These are phyloP conservation scores for Fregata magnificens DNA, from an alignment of 2,113 vertebrate genomes.

Conservation along the genomic window DNA sequence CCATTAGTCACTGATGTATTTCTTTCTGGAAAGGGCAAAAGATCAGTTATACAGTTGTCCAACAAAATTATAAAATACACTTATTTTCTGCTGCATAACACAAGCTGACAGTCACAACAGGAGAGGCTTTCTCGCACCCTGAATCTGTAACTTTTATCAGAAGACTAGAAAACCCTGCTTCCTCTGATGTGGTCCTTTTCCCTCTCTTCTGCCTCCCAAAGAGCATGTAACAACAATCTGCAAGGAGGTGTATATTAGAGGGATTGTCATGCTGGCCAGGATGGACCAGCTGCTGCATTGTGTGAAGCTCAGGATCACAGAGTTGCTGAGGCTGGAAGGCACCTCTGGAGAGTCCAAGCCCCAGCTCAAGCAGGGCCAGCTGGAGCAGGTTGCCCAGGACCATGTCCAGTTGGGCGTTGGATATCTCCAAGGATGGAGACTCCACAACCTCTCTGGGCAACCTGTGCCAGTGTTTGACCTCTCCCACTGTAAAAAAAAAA, in stretches of 20 bases:
- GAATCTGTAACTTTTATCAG: not conserved
- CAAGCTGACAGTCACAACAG: not conserved
- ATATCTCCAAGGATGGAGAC: not conserved
- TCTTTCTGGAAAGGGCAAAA: slow-evolving; percentile 51
- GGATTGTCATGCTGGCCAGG: not conserved
- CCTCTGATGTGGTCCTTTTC: not conserved
- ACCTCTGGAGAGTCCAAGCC: not conserved
- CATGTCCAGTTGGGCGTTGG: not conserved
- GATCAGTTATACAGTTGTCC: slow-evolving; percentile 1
- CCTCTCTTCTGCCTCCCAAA: not conserved
- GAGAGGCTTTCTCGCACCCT: not conserved
- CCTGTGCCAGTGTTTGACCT: not conserved
- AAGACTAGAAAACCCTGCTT: not conserved
- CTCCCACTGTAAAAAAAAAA: not conserved
- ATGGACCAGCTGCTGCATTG: not conserved
- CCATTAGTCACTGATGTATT: slow-evolving; percentile 39
- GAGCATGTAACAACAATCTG: not conserved
- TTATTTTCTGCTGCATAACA: not conserved
- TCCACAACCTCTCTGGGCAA: not conserved
- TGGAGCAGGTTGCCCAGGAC: not conserved
- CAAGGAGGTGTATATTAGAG: not conserved
- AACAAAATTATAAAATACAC: not conserved
- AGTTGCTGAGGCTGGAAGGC: not conserved
- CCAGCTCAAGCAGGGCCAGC: not conserved
- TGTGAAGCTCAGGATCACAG: not conserved